Conservation (phyloP, 2,888 invertebrate species). For the Drosophila pseudotalamancana region DNA sequence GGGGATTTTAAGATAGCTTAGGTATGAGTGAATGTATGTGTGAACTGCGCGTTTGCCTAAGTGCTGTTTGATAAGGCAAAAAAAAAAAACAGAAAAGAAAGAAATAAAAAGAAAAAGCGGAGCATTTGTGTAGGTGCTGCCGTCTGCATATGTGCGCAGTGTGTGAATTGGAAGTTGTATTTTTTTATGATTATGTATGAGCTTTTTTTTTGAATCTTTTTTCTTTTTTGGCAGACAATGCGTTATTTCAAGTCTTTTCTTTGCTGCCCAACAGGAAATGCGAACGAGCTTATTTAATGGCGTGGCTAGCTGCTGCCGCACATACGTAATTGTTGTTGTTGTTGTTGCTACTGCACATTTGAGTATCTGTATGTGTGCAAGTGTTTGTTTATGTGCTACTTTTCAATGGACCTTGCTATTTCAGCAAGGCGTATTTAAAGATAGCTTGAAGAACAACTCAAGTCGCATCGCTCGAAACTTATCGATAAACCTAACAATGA, state of each 20-base stretch:
- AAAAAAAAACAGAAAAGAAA: neutral
- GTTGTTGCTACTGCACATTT: slow-evolving; percentile 31
- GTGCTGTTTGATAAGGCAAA: slow-evolving; percentile 38
- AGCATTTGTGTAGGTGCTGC: slow-evolving; percentile 41
- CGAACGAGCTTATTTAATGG: slow-evolving; percentile 74
- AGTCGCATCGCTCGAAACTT: neutral
- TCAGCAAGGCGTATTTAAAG: slow-evolving; percentile 19
- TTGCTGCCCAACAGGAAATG: slow-evolving; percentile 70
- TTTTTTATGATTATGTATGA: slow-evolving; percentile 58
- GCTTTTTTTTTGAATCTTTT: slow-evolving; percentile 8
- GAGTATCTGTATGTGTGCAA: neutral
- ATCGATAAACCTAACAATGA: neutral
- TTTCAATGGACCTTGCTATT: slow-evolving; percentile 44
- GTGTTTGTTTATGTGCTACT: slow-evolving; percentile 32
- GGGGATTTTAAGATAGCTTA: slow-evolving; percentile 43
- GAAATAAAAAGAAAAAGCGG: slow-evolving; percentile 5
- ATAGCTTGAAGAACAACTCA: neutral
- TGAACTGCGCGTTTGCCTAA: slow-evolving; percentile 11
- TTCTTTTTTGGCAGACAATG: slow-evolving; percentile 71
- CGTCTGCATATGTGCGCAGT: slow-evolving; percentile 34
- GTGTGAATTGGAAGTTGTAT: slow-evolving; percentile 59
- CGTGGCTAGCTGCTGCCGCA: slow-evolving; percentile 44
- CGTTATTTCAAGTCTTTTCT: slow-evolving; percentile 55
- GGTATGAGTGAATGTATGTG: neutral
- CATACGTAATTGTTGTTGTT: slow-evolving; percentile 42